These are phyloP conservation scores for Heliconius hewitsoni DNA, from an alignment of 1,140 invertebrate genomes.

Conservation along the genomic window DNA sequence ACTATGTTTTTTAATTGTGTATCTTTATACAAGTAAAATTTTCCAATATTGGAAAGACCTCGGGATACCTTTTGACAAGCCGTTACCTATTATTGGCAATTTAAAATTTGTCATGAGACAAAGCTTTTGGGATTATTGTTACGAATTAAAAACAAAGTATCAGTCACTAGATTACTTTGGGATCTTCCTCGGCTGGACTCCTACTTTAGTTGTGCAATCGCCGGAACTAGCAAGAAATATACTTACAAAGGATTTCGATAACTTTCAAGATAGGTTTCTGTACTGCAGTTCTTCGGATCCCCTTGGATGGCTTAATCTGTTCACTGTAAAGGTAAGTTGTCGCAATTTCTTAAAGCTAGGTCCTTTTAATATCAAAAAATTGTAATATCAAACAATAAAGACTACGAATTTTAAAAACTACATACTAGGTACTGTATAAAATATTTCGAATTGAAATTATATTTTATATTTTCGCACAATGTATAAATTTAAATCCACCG, in stretches of 20 bases:
- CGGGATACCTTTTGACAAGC: conserved; percentile 53
- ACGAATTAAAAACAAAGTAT: conserved; percentile 49
- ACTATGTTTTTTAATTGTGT: conserved; percentile 21
- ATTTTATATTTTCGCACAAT: too few relatives aligned
- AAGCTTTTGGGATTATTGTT: conserved; percentile 55
- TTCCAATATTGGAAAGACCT: conserved; percentile 53
- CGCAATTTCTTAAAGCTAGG: background rate
- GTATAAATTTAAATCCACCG: too few relatives aligned
- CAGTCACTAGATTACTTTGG: conserved; percentile 52
- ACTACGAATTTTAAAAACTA: too few relatives aligned
- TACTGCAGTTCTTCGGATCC: conserved; percentile 56
- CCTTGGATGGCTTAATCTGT: conserved; percentile 64
- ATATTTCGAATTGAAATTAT: too few relatives aligned
- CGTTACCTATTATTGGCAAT: conserved; percentile 51
- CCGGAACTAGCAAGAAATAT: conserved; percentile 56
- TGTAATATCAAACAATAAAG: too few relatives aligned
- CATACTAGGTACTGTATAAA: too few relatives aligned
- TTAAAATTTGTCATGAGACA: conserved; percentile 56
- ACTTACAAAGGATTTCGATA: conserved; percentile 55
- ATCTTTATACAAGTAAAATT: conserved; percentile 24
- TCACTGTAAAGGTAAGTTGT: conserved; percentile 59
- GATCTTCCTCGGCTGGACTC: conserved; percentile 55
- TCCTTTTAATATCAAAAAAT: too few relatives aligned
- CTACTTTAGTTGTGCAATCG: conserved; percentile 55
- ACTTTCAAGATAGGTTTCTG: conserved; percentile 59